Evolutionary conservation across 2,888 invertebrate genomes (phyloP).

Genomic region (Drosophila fungiperda): DNA sequence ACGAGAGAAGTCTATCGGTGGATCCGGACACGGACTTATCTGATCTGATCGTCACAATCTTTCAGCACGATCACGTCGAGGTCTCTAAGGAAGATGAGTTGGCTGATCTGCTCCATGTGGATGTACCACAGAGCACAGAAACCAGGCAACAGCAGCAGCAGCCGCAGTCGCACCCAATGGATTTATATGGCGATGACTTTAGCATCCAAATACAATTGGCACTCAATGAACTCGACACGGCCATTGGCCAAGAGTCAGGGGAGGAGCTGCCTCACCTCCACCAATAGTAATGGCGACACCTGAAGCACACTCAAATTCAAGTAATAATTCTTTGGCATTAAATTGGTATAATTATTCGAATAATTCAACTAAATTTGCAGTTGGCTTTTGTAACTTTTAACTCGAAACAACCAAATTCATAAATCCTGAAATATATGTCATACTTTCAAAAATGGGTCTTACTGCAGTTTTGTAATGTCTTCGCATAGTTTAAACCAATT

Average conservation of each 20-base stretch:
- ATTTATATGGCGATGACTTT: not conserved
- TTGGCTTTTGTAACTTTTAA: not conserved
- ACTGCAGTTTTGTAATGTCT: not conserved
- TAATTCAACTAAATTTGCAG: not conserved
- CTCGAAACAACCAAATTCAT: not conserved
- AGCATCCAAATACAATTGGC: not conserved
- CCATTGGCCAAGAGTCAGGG: not conserved
- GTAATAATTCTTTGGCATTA: not conserved
- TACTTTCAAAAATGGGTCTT: not conserved
- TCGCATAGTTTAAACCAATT: not conserved
- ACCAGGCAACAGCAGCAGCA: not conserved
- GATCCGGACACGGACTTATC: not conserved
- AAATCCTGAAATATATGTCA: not conserved
- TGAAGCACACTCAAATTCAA: not conserved
- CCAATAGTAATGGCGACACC: not conserved
- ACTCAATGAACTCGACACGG: not conserved
- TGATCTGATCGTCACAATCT: not conserved
- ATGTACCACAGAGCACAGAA: not conserved
- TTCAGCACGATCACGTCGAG: conserved; percentile 1
- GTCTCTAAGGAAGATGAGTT: not conserved
- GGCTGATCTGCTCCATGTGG: not conserved
- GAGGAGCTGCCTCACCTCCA: not conserved
- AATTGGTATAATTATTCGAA: not conserved
- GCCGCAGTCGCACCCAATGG: not conserved
- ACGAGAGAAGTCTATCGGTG: not conserved